Evolutionary conservation across 2,888 invertebrate species (phyloP).

Genomic region (Aquatica leii): DNA sequence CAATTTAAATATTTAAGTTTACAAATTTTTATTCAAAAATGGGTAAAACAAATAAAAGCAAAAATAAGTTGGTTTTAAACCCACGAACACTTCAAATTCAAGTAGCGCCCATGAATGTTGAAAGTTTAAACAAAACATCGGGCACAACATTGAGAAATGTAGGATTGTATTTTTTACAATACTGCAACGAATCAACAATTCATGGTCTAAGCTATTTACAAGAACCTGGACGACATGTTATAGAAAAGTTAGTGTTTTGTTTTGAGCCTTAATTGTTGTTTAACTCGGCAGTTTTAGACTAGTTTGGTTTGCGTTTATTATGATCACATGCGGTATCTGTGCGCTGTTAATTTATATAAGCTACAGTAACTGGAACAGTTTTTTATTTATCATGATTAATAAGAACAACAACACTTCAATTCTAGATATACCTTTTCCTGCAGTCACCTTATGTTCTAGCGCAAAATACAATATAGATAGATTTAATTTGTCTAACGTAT

Average conservation of each 20-base stretch:
- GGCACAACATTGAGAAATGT: too few relatives aligned
- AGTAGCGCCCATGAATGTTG: too few relatives aligned
- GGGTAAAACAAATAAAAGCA: too few relatives aligned
- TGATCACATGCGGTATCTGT: background rate
- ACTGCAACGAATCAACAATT: slow-evolving; percentile 53
- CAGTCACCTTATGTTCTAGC: slow-evolving; percentile 59
- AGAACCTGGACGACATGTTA: slow-evolving; percentile 53
- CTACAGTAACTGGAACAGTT: slow-evolving; percentile 76
- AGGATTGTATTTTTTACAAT: slow-evolving; percentile 47
- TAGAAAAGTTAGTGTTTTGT: slow-evolving; percentile 52
- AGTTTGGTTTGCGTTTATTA: background rate
- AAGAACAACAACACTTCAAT: slow-evolving; percentile 72
- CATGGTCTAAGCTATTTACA: slow-evolving; percentile 56
- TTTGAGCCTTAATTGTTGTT: too few relatives aligned
- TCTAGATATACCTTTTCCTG: slow-evolving; percentile 66
- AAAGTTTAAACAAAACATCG: too few relatives aligned
- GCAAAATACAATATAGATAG: slow-evolving; percentile 70
- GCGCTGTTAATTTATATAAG: slow-evolving; percentile 60
- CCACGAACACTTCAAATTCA: too few relatives aligned
- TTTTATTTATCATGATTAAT: too few relatives aligned
- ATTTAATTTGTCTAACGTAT: slow-evolving; percentile 68
- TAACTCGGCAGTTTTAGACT: background rate
- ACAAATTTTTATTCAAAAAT: too few relatives aligned
- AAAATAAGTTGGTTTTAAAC: too few relatives aligned
- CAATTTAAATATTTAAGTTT: too few relatives aligned